Evolutionary conservation across 2,888 invertebrate species (phyloP), one percentile per base, ranked within the genome.

Genomic region (Lypha dubia): DNA sequence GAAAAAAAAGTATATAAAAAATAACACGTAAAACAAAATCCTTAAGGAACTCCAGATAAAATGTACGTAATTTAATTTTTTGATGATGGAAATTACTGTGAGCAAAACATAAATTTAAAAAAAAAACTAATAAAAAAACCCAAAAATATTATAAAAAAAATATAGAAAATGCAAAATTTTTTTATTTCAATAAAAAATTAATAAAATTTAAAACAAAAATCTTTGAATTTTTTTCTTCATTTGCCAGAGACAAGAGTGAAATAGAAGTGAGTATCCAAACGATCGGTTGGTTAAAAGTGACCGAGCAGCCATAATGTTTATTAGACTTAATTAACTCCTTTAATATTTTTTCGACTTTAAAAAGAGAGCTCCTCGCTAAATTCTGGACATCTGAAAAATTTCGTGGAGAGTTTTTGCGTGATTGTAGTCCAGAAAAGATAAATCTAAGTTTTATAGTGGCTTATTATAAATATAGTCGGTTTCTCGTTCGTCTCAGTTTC

Each of bases 61-160:
- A 88, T 90, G 90, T 90, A 90, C 91, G 91, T 90, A 90, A 90
- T 88, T 86, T 89, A 88, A 90, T 90, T 90, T 90, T 90, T 90
- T 90, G 90, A 90, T 89, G 90, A 90, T 81, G 81, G 63, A 89
- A 90, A 89, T 89, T 90, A 90, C 90, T 90, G 89, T 90, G 90
- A 90, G 89, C 87, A 89, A 76, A 79, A 89, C 87, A 84, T 87
- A 87, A 65, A 51, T 46, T 63, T 51, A 87, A 56, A 74, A 58
- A 38, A 32, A 62, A 77, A 81, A 79, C 68, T 71, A 84, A 68
- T 32, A 46, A 82, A 76, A 86, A 86, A 88, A 87, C 87, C 71
- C 71, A 65, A 73, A 87, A 80, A 80, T 80, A 80, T 84, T 80
- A 84, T 75, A 22, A 84, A 86, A 76, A 86, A 79, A 76, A 82